Conservation (phyloP, 35 echinoderm and acorn worm species). For the Chiridota heheva region DNA sequence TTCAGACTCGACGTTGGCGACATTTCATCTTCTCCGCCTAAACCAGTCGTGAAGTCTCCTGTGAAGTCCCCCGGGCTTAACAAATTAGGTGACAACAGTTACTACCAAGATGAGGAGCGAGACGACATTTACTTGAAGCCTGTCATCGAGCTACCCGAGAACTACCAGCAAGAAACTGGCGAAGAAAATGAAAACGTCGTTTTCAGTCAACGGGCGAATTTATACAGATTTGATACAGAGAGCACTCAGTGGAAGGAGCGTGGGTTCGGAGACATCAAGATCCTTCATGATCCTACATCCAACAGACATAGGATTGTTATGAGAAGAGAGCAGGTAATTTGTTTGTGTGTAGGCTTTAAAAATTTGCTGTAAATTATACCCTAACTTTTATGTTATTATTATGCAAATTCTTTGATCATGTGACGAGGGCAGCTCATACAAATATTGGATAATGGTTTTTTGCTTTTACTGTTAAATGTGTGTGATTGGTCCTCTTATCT, state of each 20-base stretch:
- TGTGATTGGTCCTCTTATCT: no score
- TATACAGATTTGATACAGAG: constrained; percentile 73
- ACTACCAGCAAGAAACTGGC: constrained; percentile 64
- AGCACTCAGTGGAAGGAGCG: constrained; percentile 81
- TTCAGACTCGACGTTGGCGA: constrained; percentile 65
- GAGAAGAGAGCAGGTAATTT: constrained; percentile 78
- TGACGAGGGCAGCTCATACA: no score
- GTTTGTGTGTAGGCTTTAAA: no score
- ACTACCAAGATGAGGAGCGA: constrained; percentile 64
- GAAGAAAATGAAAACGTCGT: constrained; percentile 76
- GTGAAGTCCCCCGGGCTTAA: constrained; percentile 56
- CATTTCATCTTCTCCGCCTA: constrained; percentile 46
- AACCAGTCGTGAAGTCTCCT: constrained; percentile 39
- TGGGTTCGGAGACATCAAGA: constrained; percentile 81
- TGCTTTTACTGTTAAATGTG: no score
- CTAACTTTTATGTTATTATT: no score
- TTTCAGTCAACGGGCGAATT: constrained; percentile 76
- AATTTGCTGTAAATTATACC: no score
- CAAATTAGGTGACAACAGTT: constrained; percentile 36
- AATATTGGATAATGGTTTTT: no score
- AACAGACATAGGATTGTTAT: constrained; percentile 66
- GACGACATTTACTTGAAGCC: constrained; percentile 84
- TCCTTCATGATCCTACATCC: constrained; percentile 48
- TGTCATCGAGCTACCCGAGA: constrained; percentile 66
- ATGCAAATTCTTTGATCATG: no score